Percentiles rank a stretch among this genome's conserved stretches.
Conservation (phyloP, 2,113 vertebrate species). For the Sphaerodactylus townsendi region DNA sequence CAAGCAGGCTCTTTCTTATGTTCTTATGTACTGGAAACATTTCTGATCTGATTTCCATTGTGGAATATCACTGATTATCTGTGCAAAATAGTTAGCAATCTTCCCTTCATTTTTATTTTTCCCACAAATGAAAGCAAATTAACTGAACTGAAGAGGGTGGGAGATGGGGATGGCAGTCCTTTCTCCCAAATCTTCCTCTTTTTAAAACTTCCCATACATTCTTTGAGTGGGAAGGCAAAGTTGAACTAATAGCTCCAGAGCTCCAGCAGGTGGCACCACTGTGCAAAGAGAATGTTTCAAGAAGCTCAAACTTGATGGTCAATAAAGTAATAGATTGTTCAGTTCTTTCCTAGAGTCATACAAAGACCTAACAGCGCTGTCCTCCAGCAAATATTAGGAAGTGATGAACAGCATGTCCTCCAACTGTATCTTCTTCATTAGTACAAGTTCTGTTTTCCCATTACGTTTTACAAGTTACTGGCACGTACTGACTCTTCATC, state of each 20-base stretch:
- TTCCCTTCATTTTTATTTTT: neutral
- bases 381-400: neutral
- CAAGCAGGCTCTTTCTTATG: too few species aligned
- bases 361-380: neutral
- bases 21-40: neutral
- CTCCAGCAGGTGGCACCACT: conserved; percentile 3
- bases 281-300: neutral
- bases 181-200: neutral
- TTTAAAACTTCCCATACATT: neutral
- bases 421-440: neutral
- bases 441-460: neutral
- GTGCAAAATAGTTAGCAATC: neutral
- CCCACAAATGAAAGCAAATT: neutral
- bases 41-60: neutral
- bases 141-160: neutral
- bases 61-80: neutral
- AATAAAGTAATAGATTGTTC: neutral
- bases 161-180: neutral
- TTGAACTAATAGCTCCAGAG: neutral
- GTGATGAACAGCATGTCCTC: neutral
- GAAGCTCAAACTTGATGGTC: neutral
- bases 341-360: neutral
- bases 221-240: neutral
- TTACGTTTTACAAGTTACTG: neutral
- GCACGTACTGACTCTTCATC: neutral